Evolutionary conservation across 2,888 invertebrate species (phyloP).

Genomic region (Anthrax anthrax): DNA sequence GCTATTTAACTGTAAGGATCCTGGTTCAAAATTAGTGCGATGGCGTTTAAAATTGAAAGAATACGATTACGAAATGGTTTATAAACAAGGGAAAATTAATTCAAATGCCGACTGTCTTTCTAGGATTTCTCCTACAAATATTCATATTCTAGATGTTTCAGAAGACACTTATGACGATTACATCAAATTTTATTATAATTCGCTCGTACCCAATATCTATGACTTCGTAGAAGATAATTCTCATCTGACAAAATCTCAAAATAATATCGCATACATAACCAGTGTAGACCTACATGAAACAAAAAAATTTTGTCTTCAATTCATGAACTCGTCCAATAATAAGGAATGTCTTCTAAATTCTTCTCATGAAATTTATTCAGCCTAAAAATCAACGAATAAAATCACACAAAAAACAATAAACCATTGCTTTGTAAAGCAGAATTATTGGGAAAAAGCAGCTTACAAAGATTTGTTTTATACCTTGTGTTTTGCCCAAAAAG

Average conservation of each 20-base stretch:
- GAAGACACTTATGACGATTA: too few species aligned
- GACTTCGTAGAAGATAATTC: not conserved
- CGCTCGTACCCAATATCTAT: not conserved
- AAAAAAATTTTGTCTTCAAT: too few species aligned
- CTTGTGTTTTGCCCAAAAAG: too few species aligned
- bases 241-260: too few species aligned
- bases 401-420: slow-evolving; percentile 1
- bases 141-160: too few species aligned
- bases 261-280: too few species aligned
- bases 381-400: slow-evolving; percentile 3
- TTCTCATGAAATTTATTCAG: slow-evolving; percentile 6
- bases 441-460: slow-evolving; percentile 1
- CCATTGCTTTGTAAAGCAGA: slow-evolving; percentile 9
- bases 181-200: not conserved
- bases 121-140: slow-evolving; percentile 4
- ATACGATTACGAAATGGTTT: slow-evolving; percentile 16
- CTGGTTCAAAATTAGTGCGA: slow-evolving; percentile 14
- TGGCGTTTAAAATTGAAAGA: slow-evolving; percentile 18
- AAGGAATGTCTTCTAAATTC: too few species aligned
- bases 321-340: too few species aligned
- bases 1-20: slow-evolving; percentile 14
- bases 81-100: slow-evolving; percentile 16
- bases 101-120: slow-evolving; percentile 19
- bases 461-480: slow-evolving; percentile 5
- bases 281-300: too few species aligned